Evolutionary conservation across 2,797 vertebrate genomes (phyloP), one percentile per base, ranked within the genome.

Genomic region (Ibycter americanus): DNA sequence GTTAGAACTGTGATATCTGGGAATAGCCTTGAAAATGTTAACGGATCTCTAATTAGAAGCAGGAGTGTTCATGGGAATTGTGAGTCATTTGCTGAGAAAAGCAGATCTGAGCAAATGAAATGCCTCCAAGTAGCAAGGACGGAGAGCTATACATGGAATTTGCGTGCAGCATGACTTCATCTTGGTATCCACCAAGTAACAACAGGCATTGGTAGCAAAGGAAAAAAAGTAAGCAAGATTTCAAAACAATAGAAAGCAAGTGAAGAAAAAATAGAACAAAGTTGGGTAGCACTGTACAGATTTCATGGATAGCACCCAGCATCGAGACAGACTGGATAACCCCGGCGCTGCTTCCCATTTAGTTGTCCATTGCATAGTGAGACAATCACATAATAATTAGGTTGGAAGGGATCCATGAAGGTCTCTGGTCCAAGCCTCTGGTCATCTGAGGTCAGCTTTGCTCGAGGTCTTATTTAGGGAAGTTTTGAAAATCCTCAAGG

Each of bases 81-180:
- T 94, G 95, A 96, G 71, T 92, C 92, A 91, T 74, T 92, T 85
- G 82, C 72, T 95, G 92, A 88, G 91, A 87, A 89, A 94, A 90
- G 74, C 84, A 74, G 44, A 87, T 91, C 61, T 26, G 56, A 86
- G 82, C 91, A 71, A 96, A 95, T 95, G 89, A 96, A 89, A 89
- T 92, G 61, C 47, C 49, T 95, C 47, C 87, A 89, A 78, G 73
- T 63, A 89, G 67, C 4, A 1, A 71, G 29, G 74, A 20, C 32
- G 32, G 77, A 34, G 70, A 58, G 32, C 66, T 79, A 7, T 73
- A 32, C 27, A 12, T 87, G 92, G 89, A 85, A 77, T 79, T 63
- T 56, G 44, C 40, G 49, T 46, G 22, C 40, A 61, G n/a, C 34
- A 11, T 90, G 76, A 56, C 29, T 90, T 88, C 49, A 81, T 68